Evolutionary conservation across 2,888 invertebrate genomes (phyloP).

Genomic region (Mantis religiosa): DNA sequence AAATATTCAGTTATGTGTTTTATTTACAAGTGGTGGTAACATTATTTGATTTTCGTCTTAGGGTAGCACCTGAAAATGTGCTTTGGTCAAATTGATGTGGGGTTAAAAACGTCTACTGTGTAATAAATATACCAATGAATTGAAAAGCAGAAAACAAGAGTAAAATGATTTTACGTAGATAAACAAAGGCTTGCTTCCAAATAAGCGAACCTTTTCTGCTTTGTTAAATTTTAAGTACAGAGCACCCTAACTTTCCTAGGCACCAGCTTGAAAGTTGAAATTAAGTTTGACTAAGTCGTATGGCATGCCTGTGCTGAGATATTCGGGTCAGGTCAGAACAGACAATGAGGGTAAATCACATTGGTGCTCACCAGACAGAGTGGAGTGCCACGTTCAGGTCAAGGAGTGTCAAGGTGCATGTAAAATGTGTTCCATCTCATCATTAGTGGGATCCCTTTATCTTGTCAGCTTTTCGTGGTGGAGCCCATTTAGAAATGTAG

Average conservation of each 20-base stretch:
- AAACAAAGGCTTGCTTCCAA: not conserved
- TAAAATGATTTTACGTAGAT: not conserved
- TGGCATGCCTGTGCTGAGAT: not conserved
- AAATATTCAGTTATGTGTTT: too few species aligned
- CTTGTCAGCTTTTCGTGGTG: not conserved
- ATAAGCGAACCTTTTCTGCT: not conserved
- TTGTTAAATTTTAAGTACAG: not conserved
- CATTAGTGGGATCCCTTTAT: not conserved
- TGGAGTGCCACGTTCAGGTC: not conserved
- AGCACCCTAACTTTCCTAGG: not conserved
- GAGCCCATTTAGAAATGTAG: too few species aligned
- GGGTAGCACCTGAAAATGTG: too few species aligned
- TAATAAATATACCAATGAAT: not conserved
- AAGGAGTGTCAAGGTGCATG: not conserved
- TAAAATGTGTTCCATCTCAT: not conserved
- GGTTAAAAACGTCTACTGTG: too few species aligned
- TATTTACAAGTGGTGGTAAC: too few species aligned
- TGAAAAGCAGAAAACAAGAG: not conserved
- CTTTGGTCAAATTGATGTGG: too few species aligned
- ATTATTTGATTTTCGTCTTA: too few species aligned
- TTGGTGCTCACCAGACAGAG: not conserved
- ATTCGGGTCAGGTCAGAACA: not conserved
- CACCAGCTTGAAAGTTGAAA: not conserved
- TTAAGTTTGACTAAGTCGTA: not conserved
- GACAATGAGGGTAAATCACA: not conserved